Percentiles rank a stretch among this genome's conserved stretches.
phyloP scores from a whole-genome alignment of 2,888 invertebrate species.

The Agelastica alni region DNA sequence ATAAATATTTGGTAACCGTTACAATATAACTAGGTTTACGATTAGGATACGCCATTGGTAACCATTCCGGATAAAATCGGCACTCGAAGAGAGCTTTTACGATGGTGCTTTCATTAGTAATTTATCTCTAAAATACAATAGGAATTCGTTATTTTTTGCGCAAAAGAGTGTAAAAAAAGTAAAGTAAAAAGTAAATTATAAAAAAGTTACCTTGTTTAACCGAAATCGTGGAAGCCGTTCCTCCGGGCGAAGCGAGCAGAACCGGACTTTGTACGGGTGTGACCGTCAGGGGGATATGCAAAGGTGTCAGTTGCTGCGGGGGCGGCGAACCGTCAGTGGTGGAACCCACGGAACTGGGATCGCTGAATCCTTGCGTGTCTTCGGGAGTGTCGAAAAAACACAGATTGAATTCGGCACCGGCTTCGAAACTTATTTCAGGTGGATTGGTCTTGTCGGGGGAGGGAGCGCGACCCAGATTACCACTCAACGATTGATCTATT shows the following conservation, averaged over 20 bases:
- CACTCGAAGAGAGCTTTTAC: no score
- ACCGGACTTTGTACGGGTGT: slow-evolving; percentile 43
- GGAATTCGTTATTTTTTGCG: no score
- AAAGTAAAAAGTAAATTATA: no score
- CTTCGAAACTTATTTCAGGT: slow-evolving; percentile 72
- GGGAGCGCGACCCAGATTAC: slow-evolving; percentile 65
- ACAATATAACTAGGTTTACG: no score
- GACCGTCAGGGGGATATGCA: slow-evolving; percentile 46
- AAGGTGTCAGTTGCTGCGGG: slow-evolving; percentile 48
- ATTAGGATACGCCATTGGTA: no score
- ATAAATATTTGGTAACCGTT: no score
- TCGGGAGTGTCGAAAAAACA: slow-evolving; percentile 77
- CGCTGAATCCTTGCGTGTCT: slow-evolving; percentile 69
- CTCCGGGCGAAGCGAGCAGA: slow-evolving; percentile 48
- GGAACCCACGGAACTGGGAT: slow-evolving; percentile 68
- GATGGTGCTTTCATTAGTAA: no score
- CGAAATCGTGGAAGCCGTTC: slow-evolving; percentile 44
- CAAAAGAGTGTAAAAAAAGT: no score
- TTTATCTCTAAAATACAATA: no score
- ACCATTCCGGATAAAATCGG: no score
- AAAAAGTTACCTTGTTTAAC: slow-evolving; percentile 54
- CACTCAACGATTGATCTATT: slow-evolving; percentile 66
- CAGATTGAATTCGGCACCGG: slow-evolving; percentile 77
- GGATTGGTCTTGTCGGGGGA: slow-evolving; percentile 62
- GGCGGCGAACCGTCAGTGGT: slow-evolving; percentile 58